Evolutionary conservation across 1,140 invertebrate species (phyloP), one percentile per base, ranked within the genome.

Genomic region (Tachypleus tridentatus): DNA sequence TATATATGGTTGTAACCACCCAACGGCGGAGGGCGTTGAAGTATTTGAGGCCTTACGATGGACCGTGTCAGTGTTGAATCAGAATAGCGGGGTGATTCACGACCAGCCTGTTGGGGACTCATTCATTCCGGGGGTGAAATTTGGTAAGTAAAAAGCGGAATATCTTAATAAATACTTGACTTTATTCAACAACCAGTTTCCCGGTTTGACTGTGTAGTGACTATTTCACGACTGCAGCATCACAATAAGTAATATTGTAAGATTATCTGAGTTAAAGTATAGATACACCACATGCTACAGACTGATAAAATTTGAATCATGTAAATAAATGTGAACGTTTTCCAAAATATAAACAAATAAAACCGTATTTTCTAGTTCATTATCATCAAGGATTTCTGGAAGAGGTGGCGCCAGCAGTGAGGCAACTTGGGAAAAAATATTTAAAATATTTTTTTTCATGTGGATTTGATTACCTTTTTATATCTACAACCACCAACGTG

Each of bases 41-140:
- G 66, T 71, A 11, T 64, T 69, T 9, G 73, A 74, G 53, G 70
- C 73, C 2, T 66, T 74, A 50, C 59, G 73, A 4, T 74, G 70
- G 71, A 70, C 73, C 5, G 51, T 74, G 3, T 51, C 49, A 6
- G 56, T 57, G 6, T 58, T 68, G 3, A 68, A 68, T 58, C 57
- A 64, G 60, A 62, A 67, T 8, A 51, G 56, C 5, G 66, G 66
- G 8, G 60, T 62, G 4, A 29, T 67, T 10, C 29, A 53, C 48
- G 63, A 63, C 4, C 47, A 58, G 4, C 7, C 63, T 3, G 61
- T 64, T 0, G 48, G 47, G 5, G 60, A 67, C 11, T 62, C 63
- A 6, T 67, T 67, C 50, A 64, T 67, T 50, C 66, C 66, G n/a
- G 66, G 66, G 8, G 48, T 67, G 7, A 67, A 64, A 11, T 48